Conservation (phyloP, 2,797 vertebrate species). For the Peromyscus attwateri region DNA sequence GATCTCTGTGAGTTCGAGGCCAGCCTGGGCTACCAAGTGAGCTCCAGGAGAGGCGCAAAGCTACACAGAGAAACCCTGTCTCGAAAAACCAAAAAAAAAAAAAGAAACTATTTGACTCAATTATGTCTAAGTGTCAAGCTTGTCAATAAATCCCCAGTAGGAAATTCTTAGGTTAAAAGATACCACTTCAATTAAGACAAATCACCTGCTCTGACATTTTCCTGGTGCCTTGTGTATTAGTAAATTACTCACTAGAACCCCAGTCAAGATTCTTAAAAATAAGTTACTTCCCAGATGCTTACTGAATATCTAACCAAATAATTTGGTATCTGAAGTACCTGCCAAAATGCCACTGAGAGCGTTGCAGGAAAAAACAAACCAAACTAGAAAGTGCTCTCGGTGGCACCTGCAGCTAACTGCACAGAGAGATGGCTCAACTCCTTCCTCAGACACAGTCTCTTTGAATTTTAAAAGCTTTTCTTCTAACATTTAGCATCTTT, state of each 20-base stretch:
- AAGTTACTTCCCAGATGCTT: conserved; percentile 46
- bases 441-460: neutral
- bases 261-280: conserved; percentile 26
- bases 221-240: neutral
- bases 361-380: neutral
- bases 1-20: too few relatives aligned
- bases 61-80: too few relatives aligned
- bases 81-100: too few relatives aligned
- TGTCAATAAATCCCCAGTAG: conserved; percentile 74
- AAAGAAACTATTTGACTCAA: conserved; percentile 77
- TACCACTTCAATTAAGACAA: conserved; percentile 50
- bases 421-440: neutral
- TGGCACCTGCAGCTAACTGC: conserved; percentile 14
- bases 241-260: conserved; percentile 18
- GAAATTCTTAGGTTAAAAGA: conserved; percentile 57
- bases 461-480: conserved; percentile 55
- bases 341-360: conserved; percentile 46
- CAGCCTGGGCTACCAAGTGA: too few relatives aligned
- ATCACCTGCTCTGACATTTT: conserved; percentile 41
- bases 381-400: neutral
- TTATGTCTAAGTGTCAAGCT: conserved; percentile 78
- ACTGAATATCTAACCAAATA: neutral
- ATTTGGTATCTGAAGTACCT: neutral
- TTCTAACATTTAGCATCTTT: conserved; percentile 66
- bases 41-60: too few relatives aligned